Evolutionary conservation across 2,888 invertebrate genomes (phyloP), one percentile per base, ranked within the genome.

Genomic region (Drosophila pseudotalamancana): DNA sequence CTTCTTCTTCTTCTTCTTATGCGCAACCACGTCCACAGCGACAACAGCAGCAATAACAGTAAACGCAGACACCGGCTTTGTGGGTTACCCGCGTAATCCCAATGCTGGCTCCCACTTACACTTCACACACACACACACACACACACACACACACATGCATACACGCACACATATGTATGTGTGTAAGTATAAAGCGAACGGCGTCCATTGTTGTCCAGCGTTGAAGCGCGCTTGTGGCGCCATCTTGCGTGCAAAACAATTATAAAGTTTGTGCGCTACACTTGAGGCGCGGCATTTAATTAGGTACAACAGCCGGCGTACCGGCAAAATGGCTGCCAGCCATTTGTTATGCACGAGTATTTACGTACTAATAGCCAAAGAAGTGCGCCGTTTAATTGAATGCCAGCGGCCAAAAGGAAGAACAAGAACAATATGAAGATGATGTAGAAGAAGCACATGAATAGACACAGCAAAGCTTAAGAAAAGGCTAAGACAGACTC

Each of bases 351-450:
- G 65, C 57, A 43, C 75, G 51, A 60, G 81, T 62, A 81, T 81
- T 84, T 81, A 67, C 46, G 75, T 65, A 81, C 78, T 74, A 85
- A 81, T 85, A 65, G 85, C 82, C 60, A 53, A 62, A 45, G 60
- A 77, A 80, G 66, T 80, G 75, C 55, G 72, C 77, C 77, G 72
- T 81, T 84, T 81, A 87, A 81, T 81, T 84, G 81, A 81, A 81
- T 83, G 84, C 81, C 77, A 27, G 50, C 46, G 77, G 87, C 69
- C 34, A 29, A 57, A 39, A 51, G 14, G 14, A 32, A 34, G 29
- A 11, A 9, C 19, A 69, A 39, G 21, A 51, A 31, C 27, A 40
- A 54, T 21, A 21, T 27, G 29, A 49, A 55, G 23, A 23, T 14
- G 16, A 35, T 3, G 25, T 9, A 25, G 25, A 25, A 25, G 25